phyloP scores from a whole-genome alignment of 2,113 vertebrate species.

The Triplophysa siluroides region DNA sequence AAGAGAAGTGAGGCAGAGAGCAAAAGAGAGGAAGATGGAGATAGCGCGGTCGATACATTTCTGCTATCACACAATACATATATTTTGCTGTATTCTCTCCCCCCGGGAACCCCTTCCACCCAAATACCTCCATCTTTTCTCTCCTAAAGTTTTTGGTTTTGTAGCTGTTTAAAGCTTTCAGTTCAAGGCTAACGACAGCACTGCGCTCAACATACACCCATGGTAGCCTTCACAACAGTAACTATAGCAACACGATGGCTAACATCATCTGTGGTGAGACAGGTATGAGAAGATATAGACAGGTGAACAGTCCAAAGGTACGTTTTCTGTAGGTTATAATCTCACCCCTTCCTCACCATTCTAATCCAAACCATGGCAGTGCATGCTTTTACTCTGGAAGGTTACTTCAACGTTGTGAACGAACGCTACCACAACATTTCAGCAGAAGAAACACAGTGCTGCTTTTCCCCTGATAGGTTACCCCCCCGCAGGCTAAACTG shows the following conservation, averaged over 20 bases:
- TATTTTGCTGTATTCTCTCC: slow-evolving; percentile 39
- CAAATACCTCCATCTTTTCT: slow-evolving; percentile 60
- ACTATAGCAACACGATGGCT: slow-evolving; percentile 35
- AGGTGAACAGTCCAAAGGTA: not conserved
- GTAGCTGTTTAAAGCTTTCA: slow-evolving; percentile 87
- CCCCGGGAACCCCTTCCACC: slow-evolving; percentile 54
- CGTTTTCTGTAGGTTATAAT: not conserved
- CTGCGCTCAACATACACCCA: slow-evolving; percentile 48
- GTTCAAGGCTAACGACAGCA: slow-evolving; percentile 65
- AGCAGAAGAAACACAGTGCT: slow-evolving; percentile 47
- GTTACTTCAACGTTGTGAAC: slow-evolving; percentile 28
- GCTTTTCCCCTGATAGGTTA: slow-evolving; percentile 55
- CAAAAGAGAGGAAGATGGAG: slow-evolving; percentile 58
- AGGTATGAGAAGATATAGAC: not conserved
- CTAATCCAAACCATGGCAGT: slow-evolving; percentile 20
- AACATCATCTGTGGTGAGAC: slow-evolving; percentile 12
- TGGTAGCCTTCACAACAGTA: slow-evolving; percentile 12
- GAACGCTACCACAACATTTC: slow-evolving; percentile 16
- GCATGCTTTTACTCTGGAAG: slow-evolving; percentile 28
- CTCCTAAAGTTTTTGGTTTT: slow-evolving; percentile 78
- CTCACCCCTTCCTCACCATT: not conserved
- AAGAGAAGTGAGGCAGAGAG: slow-evolving; percentile 51
- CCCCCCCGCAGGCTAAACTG: slow-evolving; percentile 30
- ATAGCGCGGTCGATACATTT: slow-evolving; percentile 47
- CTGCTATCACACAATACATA: slow-evolving; percentile 48